phyloP scores from a whole-genome alignment of 2,888 invertebrate genomes.

The Spatulosminthurus flaviceps region DNA sequence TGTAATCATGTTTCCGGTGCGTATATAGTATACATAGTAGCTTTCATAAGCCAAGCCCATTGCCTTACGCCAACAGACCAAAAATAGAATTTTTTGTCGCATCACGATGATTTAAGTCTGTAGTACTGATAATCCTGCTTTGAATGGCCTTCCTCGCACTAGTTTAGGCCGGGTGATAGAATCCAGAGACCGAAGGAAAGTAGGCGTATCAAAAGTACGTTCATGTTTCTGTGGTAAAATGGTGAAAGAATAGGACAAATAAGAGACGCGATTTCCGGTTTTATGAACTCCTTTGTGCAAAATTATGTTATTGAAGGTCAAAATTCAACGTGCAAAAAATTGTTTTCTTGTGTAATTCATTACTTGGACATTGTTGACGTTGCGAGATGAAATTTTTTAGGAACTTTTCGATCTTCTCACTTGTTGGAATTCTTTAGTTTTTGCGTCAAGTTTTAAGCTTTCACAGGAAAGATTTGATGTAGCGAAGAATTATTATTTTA shows the following conservation, averaged over 20 bases:
- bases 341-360: background rate
- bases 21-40: too few species aligned
- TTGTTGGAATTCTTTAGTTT: too few species aligned
- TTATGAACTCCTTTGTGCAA: background rate
- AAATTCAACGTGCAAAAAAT: background rate
- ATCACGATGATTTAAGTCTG: too few species aligned
- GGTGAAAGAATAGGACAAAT: background rate
- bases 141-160: background rate
- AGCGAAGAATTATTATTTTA: too few species aligned
- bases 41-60: too few species aligned
- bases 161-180: slow-evolving; percentile 8
- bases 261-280: background rate
- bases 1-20: too few species aligned
- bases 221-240: background rate
- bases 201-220: background rate
- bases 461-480: too few species aligned
- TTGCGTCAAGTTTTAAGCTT: too few species aligned
- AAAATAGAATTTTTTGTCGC: too few species aligned
- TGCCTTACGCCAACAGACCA: too few species aligned
- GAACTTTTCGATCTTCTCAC: too few species aligned
- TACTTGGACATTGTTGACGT: background rate
- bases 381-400: too few species aligned
- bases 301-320: slow-evolving; percentile 7
- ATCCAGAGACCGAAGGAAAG: background rate
- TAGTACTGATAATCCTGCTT: background rate